Evolutionary conservation across 2,113 vertebrate species (phyloP), one percentile per base, ranked within the genome.

Genomic region (Entomyzon cyanotis): DNA sequence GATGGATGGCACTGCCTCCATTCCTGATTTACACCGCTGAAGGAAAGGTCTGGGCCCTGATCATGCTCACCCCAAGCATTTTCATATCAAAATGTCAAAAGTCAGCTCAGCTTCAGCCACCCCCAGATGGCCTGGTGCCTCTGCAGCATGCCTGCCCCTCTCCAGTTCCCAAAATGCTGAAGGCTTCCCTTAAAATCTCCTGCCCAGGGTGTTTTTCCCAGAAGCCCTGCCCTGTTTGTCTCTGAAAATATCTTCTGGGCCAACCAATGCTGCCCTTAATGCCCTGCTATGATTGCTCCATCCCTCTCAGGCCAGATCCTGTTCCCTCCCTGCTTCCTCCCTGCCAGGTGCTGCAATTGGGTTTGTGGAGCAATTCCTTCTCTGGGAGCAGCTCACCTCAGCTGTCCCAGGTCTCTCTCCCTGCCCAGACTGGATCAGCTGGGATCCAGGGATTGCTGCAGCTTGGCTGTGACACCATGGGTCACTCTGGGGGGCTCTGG

Each of bases 1-100:
- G 62, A 21, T 1, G 2, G 60, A 9, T 0, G 0, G 47, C 37
- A 5, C 7, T 19, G 71, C 23, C 15, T 9, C 12, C 15, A 2
- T 13, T 86, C 41, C 79, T 83, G 49, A 56, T 58, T 80, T 35
- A 30, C 60, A 42, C 33, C 0, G 0, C 58, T 56, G 49, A 10
- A 42, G 15, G 33, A 35, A 49, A 80, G 53, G 35, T 6, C 63
- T 42, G 37, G 12, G 19, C 50, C 41, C 62, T 2, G 0, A 9
- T 31, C 23, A 1, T 1, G 1, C 42, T 76, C 55, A 39, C 4
- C 41, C 58, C 30, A 18, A 59, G 30, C 0, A 0, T 23, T 59
- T 69, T 56, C 18, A 18, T 5, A 35, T 9, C 68, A 74, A 84
- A 95, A 53, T 5, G 6, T 12, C 33, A 25, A 4, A 91, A 73